These are phyloP conservation scores for Aleiodes leptofemur DNA, from an alignment of 2,888 invertebrate genomes.

Conservation along the genomic window DNA sequence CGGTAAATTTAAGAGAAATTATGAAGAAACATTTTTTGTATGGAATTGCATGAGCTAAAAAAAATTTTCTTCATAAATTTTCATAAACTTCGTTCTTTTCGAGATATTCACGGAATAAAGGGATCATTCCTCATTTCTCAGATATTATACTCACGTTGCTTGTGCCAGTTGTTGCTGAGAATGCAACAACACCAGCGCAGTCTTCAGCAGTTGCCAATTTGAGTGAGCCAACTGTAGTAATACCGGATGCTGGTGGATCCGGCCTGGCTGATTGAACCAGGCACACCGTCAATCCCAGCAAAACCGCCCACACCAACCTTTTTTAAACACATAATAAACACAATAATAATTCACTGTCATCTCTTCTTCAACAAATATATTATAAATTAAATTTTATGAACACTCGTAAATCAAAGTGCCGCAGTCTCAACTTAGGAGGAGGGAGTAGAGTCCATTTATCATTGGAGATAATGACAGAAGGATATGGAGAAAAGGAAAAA, in stretches of 20 bases:
- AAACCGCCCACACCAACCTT: constrained; percentile 71
- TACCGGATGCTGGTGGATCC: constrained; percentile 66
- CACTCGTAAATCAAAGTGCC: too few relatives aligned
- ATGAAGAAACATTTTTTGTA: too few relatives aligned
- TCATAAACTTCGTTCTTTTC: too few relatives aligned
- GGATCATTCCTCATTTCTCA: not conserved
- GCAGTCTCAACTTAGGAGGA: too few relatives aligned
- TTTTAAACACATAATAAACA: constrained; percentile 22
- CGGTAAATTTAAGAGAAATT: too few relatives aligned
- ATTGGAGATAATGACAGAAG: too few relatives aligned
- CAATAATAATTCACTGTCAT: constrained; percentile 2
- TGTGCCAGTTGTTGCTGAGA: constrained; percentile 69
- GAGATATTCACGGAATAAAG: too few relatives aligned
- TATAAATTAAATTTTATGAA: constrained; percentile 10
- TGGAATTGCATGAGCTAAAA: too few relatives aligned
- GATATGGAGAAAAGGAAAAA: too few relatives aligned
- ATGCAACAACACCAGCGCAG: constrained; percentile 74
- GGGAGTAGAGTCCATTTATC: too few relatives aligned
- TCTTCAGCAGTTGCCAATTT: constrained; percentile 74
- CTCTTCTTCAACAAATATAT: constrained; percentile 27
- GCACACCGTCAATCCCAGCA: constrained; percentile 60
- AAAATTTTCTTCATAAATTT: too few relatives aligned
- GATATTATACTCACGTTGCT: constrained; percentile 59
- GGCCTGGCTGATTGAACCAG: constrained; percentile 65
- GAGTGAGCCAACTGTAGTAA: constrained; percentile 72